A percentile compares a stretch with the other conserved stretches of the same genome.
Conservation (phyloP, 2,797 vertebrate species). For the Pseudomugil tenellus region DNA sequence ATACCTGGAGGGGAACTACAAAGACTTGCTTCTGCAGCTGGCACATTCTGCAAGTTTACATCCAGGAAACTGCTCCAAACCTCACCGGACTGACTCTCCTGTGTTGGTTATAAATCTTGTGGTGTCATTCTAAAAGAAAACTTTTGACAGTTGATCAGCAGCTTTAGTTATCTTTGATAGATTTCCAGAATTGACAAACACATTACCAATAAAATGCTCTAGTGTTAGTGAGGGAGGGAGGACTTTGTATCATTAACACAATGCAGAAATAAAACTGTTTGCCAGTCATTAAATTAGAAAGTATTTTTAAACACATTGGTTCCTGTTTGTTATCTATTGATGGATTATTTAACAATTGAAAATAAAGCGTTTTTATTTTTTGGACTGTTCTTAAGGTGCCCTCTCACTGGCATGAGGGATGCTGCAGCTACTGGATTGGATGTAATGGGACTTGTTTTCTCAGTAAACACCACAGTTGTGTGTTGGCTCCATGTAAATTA, state of each 20-base stretch:
- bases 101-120: slow-evolving; percentile 30
- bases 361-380: neutral
- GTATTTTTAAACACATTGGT: neutral
- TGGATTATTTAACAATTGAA: neutral
- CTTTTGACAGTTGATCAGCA: slow-evolving; percentile 1
- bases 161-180: neutral
- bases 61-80: slow-evolving; percentile 32
- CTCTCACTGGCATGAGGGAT: neutral
- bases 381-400: too few species aligned
- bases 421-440: neutral
- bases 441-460: neutral
- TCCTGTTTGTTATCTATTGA: neutral
- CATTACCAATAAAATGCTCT: neutral
- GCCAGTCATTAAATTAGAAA: too few species aligned
- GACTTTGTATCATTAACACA: neutral
- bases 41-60: slow-evolving; percentile 28
- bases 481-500: neutral
- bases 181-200: neutral
- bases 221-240: neutral
- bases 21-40: slow-evolving; percentile 56
- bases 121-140: neutral
- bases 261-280: neutral
- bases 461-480: neutral
- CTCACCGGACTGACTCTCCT: slow-evolving; percentile 13
- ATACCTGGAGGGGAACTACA: slow-evolving; percentile 62